Evolutionary conservation across 2,113 vertebrate genomes (phyloP), one percentile per base, ranked within the genome.

Genomic region (Apodemus sylvaticus): DNA sequence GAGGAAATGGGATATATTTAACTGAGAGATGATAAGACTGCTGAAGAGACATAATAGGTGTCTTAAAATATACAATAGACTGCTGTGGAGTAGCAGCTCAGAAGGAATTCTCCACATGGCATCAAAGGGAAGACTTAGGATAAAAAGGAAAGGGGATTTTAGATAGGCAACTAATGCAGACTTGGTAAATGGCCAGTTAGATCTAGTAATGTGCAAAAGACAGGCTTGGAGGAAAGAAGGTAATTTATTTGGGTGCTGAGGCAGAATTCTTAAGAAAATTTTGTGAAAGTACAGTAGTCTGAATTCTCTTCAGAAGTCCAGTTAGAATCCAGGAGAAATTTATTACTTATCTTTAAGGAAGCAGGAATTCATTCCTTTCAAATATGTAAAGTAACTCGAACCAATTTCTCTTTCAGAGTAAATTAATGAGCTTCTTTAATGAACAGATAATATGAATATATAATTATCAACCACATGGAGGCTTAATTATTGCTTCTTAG

Each of bases 351-450:
- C 95, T 95, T 89, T 77, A 93, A 92, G 74, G 55, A 92, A 94
- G 86, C 94, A 95, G 94, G 45, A 53, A 90, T 95, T 89, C 58
- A 78, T 95, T 78, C 95, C 89, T 94, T 96, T 97, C 68, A 96
- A 94, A 94, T 94, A 89, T 93, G 82, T 87, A 85, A 31, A 94
- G 86, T 92, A 95, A 91, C 82, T 97, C 93, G 89, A 97, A 95
- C 88, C 91, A 97, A 85, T 97, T 97, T 93, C 86, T 95, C 66
- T 86, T 92, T 91, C 85, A 86, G 78, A 94, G 85, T 73, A 95
- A 96, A 93, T 95, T 95, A 96, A 96, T 94, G 96, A 94, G 73
- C 62, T 95, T 66, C 93, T 97, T 96, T 98, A 97, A 97, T 95
- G 95, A 97, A 92, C 66, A 97, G 96, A 97, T 97, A 95, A 96